Evolutionary conservation across 2,113 vertebrate species (phyloP), one percentile per base, ranked within the genome.

Genomic region (Saimiri boliviensis): DNA sequence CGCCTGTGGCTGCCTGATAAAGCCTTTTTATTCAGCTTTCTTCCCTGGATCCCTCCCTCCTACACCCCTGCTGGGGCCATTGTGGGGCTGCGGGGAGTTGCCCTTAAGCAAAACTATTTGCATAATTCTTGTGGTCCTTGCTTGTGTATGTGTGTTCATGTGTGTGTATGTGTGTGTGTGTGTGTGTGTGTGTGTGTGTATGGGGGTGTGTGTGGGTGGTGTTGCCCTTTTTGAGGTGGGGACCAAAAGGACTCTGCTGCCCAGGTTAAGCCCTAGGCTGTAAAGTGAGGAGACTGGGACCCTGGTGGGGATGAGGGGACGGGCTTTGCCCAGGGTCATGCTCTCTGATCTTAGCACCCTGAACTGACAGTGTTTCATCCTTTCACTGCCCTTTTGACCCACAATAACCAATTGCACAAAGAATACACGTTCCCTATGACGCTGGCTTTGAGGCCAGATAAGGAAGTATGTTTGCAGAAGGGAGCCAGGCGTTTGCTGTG

Each of bases 81-180:
- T 95, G 86, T 96, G 73, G 30, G 83, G 45, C 14, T 47, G 3
- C 47, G 58, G 45, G 74, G 81, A 71, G 86, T 83, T 17, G 11
- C 60, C 63, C 71, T 91, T 93, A 96, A 95, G 54, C 81, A 95
- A 93, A 96, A 94, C 42, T 68, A 84, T 97, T 96, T 98, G 95
- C 97, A 93, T 94, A 47, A 49, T 85, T 74, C 25, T 45, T 77
- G 40, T 23, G 11, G 42, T 89, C 93, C 71, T 68, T 91, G 54
- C 16, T 60, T 23, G 14, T 35, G 9, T 42, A 2, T 49, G 19
- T 32, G 56, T 23, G 2, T 49, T 8, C 21, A 45, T 25, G 45
- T 37, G 20, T n/a, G 37, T 81, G 13, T 35, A 13, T 35, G 63
- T 63, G 60, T 63, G 8, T 40, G 2, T 49, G 11, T 32, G 58